Percentiles rank a stretch among this genome's conserved stretches.
Evolutionary conservation across 2,888 invertebrate species (phyloP).

Genomic region (Thyatira batis): DNA sequence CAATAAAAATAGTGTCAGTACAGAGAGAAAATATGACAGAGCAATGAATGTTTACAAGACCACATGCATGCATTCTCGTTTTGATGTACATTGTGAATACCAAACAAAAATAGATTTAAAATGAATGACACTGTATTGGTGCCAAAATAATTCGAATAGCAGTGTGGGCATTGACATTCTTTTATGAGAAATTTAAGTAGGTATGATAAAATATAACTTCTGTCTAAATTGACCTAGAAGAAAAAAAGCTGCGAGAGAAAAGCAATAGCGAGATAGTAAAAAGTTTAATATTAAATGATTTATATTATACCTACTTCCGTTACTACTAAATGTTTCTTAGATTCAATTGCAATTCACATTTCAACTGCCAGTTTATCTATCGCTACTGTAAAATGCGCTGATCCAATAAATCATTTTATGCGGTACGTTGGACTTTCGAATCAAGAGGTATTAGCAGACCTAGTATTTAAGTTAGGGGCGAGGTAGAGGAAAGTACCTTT

Average conservation of each 20-base stretch:
- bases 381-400: too few relatives aligned
- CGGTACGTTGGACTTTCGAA: too few relatives aligned
- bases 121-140: conserved; percentile 70
- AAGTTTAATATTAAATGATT: too few relatives aligned
- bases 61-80: conserved; percentile 43
- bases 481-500: too few relatives aligned
- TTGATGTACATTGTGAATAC: conserved; percentile 57
- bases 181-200: conserved; percentile 15
- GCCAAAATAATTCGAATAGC: conserved; percentile 78
- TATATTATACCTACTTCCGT: too few relatives aligned
- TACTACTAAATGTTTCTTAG: too few relatives aligned
- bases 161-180: conserved; percentile 69
- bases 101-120: conserved; percentile 72
- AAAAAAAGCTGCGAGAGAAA: neutral
- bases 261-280: too few relatives aligned
- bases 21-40: conserved; percentile 11
- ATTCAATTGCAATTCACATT: too few relatives aligned
- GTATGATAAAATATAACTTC: conserved; percentile 11
- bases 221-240: conserved; percentile 6
- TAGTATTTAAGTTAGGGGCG: too few relatives aligned
- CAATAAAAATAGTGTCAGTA: neutral
- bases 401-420: too few relatives aligned
- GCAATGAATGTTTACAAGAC: conserved; percentile 27
- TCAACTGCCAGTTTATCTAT: too few relatives aligned
- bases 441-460: too few relatives aligned